Conservation (phyloP, 2,113 vertebrate species). For the Burhinus bistriatus region DNA sequence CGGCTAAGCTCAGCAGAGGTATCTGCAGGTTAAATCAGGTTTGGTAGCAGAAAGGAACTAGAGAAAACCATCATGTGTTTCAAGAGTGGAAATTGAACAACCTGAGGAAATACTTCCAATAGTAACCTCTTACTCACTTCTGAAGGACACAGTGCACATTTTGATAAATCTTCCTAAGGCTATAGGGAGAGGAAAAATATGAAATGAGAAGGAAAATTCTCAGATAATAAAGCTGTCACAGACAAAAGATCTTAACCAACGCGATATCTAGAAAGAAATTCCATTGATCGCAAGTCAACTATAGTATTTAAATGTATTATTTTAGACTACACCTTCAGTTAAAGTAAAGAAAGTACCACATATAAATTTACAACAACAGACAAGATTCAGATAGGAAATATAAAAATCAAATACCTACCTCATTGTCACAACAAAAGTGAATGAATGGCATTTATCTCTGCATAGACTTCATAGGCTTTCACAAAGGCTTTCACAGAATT, state of each 20-base stretch:
- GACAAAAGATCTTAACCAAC: not conserved
- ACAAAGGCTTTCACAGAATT: not conserved
- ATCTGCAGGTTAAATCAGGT: not conserved
- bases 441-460: not conserved
- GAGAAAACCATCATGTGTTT: fast-evolving
- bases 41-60: not conserved
- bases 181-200: not conserved
- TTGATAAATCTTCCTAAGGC: not conserved
- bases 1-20: not conserved
- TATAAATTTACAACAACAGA: not conserved
- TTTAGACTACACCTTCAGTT: not conserved
- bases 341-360: not conserved
- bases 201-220: not conserved
- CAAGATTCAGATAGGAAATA: not conserved
- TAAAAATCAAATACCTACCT: not conserved
- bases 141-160: not conserved
- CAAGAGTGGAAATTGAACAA: not conserved
- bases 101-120: not conserved
- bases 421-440: not conserved
- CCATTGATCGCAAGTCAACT: not conserved
- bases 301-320: not conserved
- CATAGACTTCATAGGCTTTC: not conserved
- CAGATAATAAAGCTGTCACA: not conserved
- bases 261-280: not conserved
- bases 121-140: not conserved